phyloP scores from a whole-genome alignment of 2,888 invertebrate species.

The Crioceris asparagi region DNA sequence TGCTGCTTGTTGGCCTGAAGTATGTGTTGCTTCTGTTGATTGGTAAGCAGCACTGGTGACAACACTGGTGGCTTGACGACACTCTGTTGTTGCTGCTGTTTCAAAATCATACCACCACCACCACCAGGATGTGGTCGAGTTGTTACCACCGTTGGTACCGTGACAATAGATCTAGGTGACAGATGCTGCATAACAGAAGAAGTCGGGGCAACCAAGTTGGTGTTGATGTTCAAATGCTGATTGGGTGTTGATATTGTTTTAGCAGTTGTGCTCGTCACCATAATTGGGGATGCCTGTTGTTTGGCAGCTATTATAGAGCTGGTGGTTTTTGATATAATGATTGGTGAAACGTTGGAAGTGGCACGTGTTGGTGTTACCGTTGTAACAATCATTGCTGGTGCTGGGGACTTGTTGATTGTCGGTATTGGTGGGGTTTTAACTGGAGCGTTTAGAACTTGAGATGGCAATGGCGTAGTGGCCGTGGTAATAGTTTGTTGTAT shows the following conservation, averaged over 20 bases:
- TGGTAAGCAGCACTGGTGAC: constrained; percentile 21
- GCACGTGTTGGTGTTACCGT: too few species aligned
- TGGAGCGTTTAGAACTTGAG: neutral
- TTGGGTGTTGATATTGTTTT: constrained; percentile 25
- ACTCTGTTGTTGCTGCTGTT: constrained; percentile 18
- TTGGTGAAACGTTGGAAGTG: too few species aligned
- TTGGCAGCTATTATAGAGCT: constrained; percentile 14
- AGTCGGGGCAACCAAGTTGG: constrained; percentile 28
- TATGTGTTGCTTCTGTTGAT: constrained; percentile 23
- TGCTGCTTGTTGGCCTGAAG: constrained; percentile 20
- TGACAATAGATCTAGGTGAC: constrained; percentile 28
- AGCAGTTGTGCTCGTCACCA: constrained; percentile 6
- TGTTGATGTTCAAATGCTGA: constrained; percentile 33
- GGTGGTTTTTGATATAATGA: constrained; percentile 13
- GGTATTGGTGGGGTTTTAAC: neutral
- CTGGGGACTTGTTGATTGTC: too few species aligned
- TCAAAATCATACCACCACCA: constrained; percentile 17
- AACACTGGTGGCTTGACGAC: constrained; percentile 22
- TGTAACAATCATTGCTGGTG: too few species aligned
- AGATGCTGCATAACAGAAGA: constrained; percentile 24
- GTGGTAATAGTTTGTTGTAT: neutral
- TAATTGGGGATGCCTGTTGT: constrained; percentile 8
- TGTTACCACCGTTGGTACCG: constrained; percentile 10
- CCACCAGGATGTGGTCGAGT: too few species aligned
- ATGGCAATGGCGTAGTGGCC: neutral